phyloP scores from a whole-genome alignment of 1,140 invertebrate species.

The Nasonia longicornis region DNA sequence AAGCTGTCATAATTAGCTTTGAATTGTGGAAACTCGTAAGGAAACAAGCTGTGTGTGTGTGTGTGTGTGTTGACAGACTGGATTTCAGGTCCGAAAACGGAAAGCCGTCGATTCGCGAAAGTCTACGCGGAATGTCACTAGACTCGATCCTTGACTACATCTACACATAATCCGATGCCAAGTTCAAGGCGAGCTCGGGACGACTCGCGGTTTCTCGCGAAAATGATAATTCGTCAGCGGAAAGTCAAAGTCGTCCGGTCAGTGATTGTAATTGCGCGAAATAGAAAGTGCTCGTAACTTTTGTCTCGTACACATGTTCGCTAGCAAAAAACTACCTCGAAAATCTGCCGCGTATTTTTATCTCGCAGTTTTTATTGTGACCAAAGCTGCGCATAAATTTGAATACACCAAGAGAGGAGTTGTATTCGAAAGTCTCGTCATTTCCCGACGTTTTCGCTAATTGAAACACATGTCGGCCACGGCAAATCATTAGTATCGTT shows the following conservation, averaged over 20 bases:
- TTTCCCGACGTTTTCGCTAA: constrained; percentile 31
- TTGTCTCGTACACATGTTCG: no score
- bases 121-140: constrained; percentile 22
- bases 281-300: constrained; percentile 34
- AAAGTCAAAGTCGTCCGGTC: constrained; percentile 31
- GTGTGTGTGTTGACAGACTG: not conserved
- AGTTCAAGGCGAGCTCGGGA: not conserved
- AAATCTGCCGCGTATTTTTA: not conserved
- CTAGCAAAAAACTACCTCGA: not conserved
- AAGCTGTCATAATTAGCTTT: not conserved
- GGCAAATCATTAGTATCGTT: constrained; percentile 34
- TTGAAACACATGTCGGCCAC: constrained; percentile 27
- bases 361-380: not conserved
- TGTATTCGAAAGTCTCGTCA: constrained; percentile 27
- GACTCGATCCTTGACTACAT: constrained; percentile 14
- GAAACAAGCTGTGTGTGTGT: not conserved
- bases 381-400: constrained; percentile 11
- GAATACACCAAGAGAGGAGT: not conserved
- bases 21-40: not conserved
- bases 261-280: constrained; percentile 28
- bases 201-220: constrained; percentile 2
- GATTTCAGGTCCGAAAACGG: not conserved
- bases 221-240: constrained; percentile 27
- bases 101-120: constrained; percentile 22
- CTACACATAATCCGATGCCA: not conserved